These are phyloP conservation scores for Ormyrus rosae DNA, from an alignment of 2,888 invertebrate genomes.

Conservation along the genomic window DNA sequence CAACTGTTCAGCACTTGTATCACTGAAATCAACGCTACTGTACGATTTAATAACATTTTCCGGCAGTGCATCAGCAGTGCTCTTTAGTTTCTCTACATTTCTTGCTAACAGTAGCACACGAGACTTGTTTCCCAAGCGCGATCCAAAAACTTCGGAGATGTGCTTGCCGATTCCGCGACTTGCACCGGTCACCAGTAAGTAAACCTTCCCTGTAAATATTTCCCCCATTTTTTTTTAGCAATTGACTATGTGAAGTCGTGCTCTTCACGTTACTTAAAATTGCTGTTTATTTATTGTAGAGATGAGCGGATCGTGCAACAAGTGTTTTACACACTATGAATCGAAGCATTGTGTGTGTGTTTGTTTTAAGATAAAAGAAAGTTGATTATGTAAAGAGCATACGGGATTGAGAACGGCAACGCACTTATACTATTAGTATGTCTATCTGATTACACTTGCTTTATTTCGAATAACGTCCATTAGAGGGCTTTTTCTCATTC, in stretches of 20 bases:
- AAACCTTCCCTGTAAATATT: conserved; percentile 69
- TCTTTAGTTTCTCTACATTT: conserved; percentile 80
- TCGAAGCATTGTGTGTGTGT: too few species aligned
- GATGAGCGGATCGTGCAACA: too few species aligned
- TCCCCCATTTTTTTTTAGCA: conserved; percentile 23
- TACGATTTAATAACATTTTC: conserved; percentile 77
- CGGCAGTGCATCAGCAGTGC: conserved; percentile 79
- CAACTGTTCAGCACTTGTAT: conserved; percentile 53
- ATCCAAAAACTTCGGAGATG: conserved; percentile 85
- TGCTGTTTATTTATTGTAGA: too few species aligned
- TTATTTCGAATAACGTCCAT: too few species aligned
- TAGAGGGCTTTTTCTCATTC: too few species aligned
- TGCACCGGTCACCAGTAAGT: conserved; percentile 86
- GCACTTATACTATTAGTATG: too few species aligned
- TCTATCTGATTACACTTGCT: too few species aligned
- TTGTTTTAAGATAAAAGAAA: too few species aligned
- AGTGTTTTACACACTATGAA: too few species aligned
- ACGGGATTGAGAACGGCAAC: too few species aligned
- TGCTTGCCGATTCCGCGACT: conserved; percentile 92
- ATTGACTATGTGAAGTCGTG: background rate
- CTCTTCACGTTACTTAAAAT: too few species aligned
- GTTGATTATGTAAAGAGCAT: too few species aligned
- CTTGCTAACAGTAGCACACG: conserved; percentile 87
- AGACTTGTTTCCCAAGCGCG: conserved; percentile 81
- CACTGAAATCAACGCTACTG: conserved; percentile 70